Conservation (phyloP, 2,888 invertebrate genomes). For the Drosophila barbarae region DNA sequence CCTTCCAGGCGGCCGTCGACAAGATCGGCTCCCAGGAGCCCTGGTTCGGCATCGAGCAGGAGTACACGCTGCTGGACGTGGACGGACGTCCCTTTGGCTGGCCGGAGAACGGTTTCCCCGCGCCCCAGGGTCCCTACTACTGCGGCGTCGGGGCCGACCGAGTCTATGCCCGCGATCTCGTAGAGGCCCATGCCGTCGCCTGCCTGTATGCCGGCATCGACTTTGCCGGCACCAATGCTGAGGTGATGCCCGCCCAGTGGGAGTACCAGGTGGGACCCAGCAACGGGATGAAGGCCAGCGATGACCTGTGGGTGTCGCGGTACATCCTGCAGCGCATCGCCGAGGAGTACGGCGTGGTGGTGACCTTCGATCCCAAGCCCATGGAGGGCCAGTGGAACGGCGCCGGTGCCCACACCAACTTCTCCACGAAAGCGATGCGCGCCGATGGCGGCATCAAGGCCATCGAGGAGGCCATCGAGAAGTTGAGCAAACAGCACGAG, state of each 20-base stretch:
- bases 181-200: conserved; percentile 86
- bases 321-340: conserved; percentile 82
- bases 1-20: conserved; percentile 81
- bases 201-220: conserved; percentile 90
- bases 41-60: conserved; percentile 88
- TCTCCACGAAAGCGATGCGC: conserved; percentile 92
- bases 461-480: conserved; percentile 88
- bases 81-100: conserved; percentile 86
- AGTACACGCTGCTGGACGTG: conserved; percentile 82
- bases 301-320: conserved; percentile 83
- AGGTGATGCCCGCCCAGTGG: conserved; percentile 91
- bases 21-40: conserved; percentile 83
- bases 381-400: conserved; percentile 93
- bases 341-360: conserved; percentile 83
- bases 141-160: conserved; percentile 90
- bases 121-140: conserved; percentile 89
- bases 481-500: conserved; percentile 85
- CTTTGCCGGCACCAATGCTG: conserved; percentile 89
- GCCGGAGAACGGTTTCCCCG: conserved; percentile 86
- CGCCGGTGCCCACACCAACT: conserved; percentile 95
- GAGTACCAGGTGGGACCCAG: conserved; percentile 85
- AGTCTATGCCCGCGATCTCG: conserved; percentile 89
- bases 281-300: conserved; percentile 82
- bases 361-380: conserved; percentile 83
- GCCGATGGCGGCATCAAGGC: conserved; percentile 84